These are phyloP conservation scores for Rhodinocichla rosea DNA, from an alignment of 2,113 vertebrate genomes.

Conservation along the genomic window DNA sequence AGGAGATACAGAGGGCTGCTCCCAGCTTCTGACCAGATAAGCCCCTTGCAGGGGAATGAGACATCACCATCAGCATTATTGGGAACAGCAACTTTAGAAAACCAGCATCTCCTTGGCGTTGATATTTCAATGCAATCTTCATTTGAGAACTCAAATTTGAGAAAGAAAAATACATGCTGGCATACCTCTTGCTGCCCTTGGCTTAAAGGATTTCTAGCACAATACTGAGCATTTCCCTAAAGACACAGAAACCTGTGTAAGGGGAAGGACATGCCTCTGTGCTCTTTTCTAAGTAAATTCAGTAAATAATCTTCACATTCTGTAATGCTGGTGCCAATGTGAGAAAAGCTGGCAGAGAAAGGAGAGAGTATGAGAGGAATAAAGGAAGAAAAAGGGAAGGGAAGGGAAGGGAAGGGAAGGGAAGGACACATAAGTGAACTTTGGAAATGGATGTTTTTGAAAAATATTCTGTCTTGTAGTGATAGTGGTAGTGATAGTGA, in stretches of 20 bases:
- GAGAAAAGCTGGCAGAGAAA: not conserved
- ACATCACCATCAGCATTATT: not conserved
- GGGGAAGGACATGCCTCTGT: not conserved
- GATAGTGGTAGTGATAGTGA: not conserved
- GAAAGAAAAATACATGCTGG: not conserved
- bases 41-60: not conserved
- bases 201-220: not conserved
- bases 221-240: not conserved
- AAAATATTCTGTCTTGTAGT: not conserved
- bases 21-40: not conserved
- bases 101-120: not conserved
- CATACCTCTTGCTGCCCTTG: not conserved
- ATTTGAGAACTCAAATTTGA: not conserved
- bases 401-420: not conserved
- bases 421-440: not conserved
- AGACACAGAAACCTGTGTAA: not conserved
- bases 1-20: not conserved
- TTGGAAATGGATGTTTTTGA: not conserved
- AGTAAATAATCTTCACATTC: not conserved
- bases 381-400: not conserved
- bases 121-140: not conserved
- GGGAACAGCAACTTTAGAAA: not conserved
- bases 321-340: not conserved
- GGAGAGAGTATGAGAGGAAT: not conserved
- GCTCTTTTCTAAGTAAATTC: not conserved